phyloP scores from a whole-genome alignment of 2,113 vertebrate genomes.

The Indri indri region DNA sequence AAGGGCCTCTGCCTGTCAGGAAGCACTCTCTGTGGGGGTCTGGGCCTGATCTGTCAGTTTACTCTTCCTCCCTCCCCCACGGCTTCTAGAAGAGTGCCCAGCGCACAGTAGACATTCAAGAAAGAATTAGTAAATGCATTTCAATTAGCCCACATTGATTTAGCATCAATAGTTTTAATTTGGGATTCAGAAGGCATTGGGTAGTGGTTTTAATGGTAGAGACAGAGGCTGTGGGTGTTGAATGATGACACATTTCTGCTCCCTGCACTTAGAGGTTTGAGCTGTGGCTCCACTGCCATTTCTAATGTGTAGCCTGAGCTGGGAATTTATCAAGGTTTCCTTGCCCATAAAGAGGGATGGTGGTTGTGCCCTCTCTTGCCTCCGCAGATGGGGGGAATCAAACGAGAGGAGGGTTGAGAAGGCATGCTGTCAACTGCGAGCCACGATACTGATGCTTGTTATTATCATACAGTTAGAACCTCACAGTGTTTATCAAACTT shows the following conservation, averaged over 20 bases:
- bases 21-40: not conserved
- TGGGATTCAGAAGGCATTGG: not conserved
- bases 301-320: not conserved
- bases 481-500: not conserved
- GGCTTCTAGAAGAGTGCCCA: not conserved
- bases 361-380: not conserved
- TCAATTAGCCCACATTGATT: not conserved
- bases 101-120: not conserved
- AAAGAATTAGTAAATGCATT: not conserved
- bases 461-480: not conserved
- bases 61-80: too few species aligned
- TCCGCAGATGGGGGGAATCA: not conserved
- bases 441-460: too few species aligned
- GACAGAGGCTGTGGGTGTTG: not conserved
- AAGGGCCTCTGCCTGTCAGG: not conserved
- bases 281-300: not conserved
- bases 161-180: not conserved
- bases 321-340: not conserved
- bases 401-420: not conserved
- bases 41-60: not conserved
- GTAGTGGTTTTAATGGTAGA: not conserved
- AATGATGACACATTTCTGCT: not conserved
- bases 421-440: not conserved
- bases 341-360: rapidly evolving
- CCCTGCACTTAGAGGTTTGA: rapidly evolving